Percentiles rank a stretch among this genome's conserved stretches.
Evolutionary conservation across 2,888 invertebrate species (phyloP).

Genomic region (Acrobasis consociella): DNA sequence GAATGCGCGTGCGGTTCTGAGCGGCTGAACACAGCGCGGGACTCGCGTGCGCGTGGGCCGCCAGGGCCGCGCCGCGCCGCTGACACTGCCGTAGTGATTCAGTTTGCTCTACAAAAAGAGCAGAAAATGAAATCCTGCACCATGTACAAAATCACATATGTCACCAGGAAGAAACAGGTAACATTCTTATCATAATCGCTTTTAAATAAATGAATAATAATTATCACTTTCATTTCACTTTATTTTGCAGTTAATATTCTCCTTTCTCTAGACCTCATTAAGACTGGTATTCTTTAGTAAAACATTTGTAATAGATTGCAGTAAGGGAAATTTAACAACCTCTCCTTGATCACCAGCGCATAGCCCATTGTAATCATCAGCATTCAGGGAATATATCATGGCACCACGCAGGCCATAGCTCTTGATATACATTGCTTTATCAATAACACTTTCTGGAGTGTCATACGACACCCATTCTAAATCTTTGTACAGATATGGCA

Average conservation of each 20-base stretch:
- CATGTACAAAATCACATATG: slow-evolving; percentile 79
- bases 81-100: slow-evolving; percentile 31
- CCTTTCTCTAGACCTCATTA: slow-evolving; percentile 7
- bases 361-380: slow-evolving; percentile 87
- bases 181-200: slow-evolving; percentile 20
- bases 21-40: slow-evolving; percentile 50
- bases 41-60: slow-evolving; percentile 28
- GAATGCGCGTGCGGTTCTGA: slow-evolving; percentile 64
- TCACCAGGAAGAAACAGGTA: slow-evolving; percentile 73
- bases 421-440: slow-evolving; percentile 87
- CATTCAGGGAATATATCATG: slow-evolving; percentile 92
- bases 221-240: slow-evolving; percentile 1
- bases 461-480: slow-evolving; percentile 94
- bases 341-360: slow-evolving; percentile 63
- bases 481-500: slow-evolving; percentile 88
- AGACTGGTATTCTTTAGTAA: slow-evolving; percentile 35
- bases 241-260: slow-evolving; percentile 13
- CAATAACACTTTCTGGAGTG: slow-evolving; percentile 85
- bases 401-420: slow-evolving; percentile 87
- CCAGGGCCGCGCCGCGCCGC: slow-evolving; percentile 30
- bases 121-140: slow-evolving; percentile 69
- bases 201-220: slow-evolving; percentile 16
- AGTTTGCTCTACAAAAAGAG: slow-evolving; percentile 16
- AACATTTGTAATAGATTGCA: slow-evolving; percentile 49
- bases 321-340: slow-evolving; percentile 45